phyloP scores from a whole-genome alignment of 1,140 invertebrate species.

The fruit fly (Drosophila melanogaster) region DNA sequence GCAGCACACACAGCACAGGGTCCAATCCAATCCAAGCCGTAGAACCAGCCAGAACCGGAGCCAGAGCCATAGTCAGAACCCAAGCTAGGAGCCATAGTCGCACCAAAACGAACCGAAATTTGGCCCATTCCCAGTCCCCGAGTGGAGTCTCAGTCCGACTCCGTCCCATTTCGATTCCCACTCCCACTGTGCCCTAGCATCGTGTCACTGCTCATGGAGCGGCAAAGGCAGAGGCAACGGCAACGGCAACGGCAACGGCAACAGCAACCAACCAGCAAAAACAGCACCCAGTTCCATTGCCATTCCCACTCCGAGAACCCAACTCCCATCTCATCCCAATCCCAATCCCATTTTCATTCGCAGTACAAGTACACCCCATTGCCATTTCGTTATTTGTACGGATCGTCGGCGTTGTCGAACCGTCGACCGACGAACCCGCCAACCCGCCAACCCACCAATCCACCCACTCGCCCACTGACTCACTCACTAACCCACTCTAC shows the following conservation, averaged over 20 bases:
- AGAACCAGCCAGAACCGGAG: constrained; percentile 43
- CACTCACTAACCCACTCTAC: constrained; percentile 30
- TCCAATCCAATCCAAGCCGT: constrained; percentile 50
- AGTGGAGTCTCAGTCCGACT: background rate
- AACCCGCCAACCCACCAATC: constrained; percentile 14
- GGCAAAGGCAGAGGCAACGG: background rate
- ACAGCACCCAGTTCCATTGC: constrained; percentile 30
- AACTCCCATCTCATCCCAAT: constrained; percentile 15
- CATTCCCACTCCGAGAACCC: constrained; percentile 1
- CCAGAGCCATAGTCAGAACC: constrained; percentile 8
- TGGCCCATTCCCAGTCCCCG: constrained; percentile 18
- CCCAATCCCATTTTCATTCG: constrained; percentile 32
- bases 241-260: constrained; percentile 33
- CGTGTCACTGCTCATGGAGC: constrained; percentile 62
- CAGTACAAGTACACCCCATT: constrained; percentile 72
- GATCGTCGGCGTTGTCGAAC: constrained; percentile 53
- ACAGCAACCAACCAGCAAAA: constrained; percentile 36
- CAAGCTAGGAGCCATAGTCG: constrained; percentile 20
- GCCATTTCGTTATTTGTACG: constrained; percentile 81
- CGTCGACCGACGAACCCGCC: constrained; percentile 29
- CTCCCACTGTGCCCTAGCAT: constrained; percentile 55
- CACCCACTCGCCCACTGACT: constrained; percentile 34
- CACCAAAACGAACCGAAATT: constrained; percentile 33
- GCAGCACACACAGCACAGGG: constrained; percentile 11
- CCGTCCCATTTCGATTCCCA: constrained; percentile 38